phyloP scores from a whole-genome alignment of 1,140 invertebrate species.

The Drosophila sproati region DNA sequence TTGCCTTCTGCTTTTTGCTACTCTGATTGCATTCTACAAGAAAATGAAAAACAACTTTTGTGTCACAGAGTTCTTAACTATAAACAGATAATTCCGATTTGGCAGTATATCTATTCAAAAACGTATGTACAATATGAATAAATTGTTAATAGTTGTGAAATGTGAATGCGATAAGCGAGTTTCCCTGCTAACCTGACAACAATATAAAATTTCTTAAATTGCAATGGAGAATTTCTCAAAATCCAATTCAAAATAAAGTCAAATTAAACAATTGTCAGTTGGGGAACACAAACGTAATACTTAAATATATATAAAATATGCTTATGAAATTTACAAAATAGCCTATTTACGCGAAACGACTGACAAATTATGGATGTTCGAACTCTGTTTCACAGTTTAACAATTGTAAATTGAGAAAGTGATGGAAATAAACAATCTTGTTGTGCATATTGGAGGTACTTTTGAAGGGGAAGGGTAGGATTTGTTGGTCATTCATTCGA shows the following conservation, averaged over 20 bases:
- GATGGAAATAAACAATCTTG: slow-evolving; percentile 57
- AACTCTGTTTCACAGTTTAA: slow-evolving; percentile 27
- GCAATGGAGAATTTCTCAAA: too few species aligned
- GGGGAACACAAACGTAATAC: not conserved
- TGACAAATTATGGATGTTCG: not conserved
- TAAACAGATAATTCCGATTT: slow-evolving; percentile 6
- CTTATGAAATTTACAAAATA: slow-evolving; percentile 39
- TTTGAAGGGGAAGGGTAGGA: slow-evolving; percentile 46
- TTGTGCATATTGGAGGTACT: slow-evolving; percentile 75
- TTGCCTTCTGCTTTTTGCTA: not conserved
- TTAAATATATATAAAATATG: slow-evolving; percentile 18
- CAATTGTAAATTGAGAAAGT: slow-evolving; percentile 30
- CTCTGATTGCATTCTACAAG: slow-evolving; percentile 37
- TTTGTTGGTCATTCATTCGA: slow-evolving; percentile 19
- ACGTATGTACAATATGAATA: slow-evolving; percentile 35
- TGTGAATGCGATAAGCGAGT: not conserved
- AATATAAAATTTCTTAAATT: not conserved
- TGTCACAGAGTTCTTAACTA: slow-evolving; percentile 16
- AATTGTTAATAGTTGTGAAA: not conserved
- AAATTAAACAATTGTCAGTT: not conserved
- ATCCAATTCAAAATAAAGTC: too few species aligned
- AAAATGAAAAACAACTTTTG: slow-evolving; percentile 25
- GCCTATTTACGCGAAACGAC: slow-evolving; percentile 37
- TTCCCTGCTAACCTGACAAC: slow-evolving; percentile 8
- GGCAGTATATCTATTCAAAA: not conserved